Evolutionary conservation across 2,797 vertebrate genomes (phyloP), one percentile per base, ranked within the genome.

Genomic region (Thalassophryne amazonica): DNA sequence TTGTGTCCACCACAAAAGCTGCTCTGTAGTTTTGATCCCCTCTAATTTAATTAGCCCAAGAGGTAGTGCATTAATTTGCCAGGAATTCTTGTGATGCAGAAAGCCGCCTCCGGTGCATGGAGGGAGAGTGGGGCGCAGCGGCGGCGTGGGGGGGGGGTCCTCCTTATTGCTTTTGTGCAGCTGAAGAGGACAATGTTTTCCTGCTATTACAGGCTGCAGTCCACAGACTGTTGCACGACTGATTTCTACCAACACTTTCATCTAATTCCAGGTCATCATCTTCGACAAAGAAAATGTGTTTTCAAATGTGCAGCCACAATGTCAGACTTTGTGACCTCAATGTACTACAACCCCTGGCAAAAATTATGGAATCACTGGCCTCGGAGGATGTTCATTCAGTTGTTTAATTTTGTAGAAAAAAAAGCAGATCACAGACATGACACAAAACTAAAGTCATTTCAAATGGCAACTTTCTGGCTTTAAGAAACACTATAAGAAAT

Each of bases 31-130:
- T 95, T 93, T 96, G 94, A 96, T 96, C 95, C 93, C 91, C 92
- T 94, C 92, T 98, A 97, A 97, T 98, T 98, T 94, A 98, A 98
- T 98, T 98, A 98, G 94, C 92, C 95, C 93, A 92, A 97, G 95
- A 98, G 94, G 95, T 97, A 96, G 93, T 87, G 92, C 92, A 93
- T 95, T 98, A 93, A 96, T 98, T 97, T 95, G 93, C 93, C 92
- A 94, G 95, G 94, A 95, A 95, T 94, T 95, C 93, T 93, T 97
- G 93, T 96, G 94, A 97, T 95, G 94, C 94, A 89, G 91, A 94
- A 95, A 94, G 94, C 92, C 86, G 91, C 93, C 92, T 92, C 92
- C 86, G 86, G 90, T 93, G 91, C 86, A 86, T 83, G 74, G 54
- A 88, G 90, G 75, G 84, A 89, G 88, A 86, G 62, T 84, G 85